phyloP scores from a whole-genome alignment of 2,113 vertebrate genomes.

The Planiliza haematocheilus region DNA sequence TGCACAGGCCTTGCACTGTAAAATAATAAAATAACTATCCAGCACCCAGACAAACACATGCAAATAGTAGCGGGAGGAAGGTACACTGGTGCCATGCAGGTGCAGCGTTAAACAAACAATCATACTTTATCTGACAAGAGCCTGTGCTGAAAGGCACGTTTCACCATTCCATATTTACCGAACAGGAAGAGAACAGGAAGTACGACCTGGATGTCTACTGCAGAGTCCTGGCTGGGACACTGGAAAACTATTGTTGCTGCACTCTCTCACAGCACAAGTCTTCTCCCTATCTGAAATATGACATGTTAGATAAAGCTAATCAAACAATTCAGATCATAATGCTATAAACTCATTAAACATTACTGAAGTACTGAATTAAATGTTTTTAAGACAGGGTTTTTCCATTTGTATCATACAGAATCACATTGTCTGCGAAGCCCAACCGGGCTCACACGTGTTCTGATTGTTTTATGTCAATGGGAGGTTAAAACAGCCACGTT shows the following conservation, averaged over 20 bases:
- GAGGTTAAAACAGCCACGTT: no score
- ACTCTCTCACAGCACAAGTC: not conserved
- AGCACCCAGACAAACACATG: constrained; percentile 13
- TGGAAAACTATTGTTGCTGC: constrained; percentile 52
- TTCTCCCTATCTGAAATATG: not conserved
- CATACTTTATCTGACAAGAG: not conserved
- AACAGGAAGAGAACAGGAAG: constrained; percentile 57
- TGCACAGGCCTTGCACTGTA: not conserved
- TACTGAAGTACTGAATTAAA: no score
- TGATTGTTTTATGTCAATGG: no score
- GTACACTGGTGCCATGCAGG: not conserved
- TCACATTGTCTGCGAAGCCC: no score
- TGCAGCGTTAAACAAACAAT: constrained; percentile 9
- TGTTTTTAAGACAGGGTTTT: no score
- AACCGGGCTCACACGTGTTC: no score
- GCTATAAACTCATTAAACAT: no score
- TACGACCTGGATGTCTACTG: constrained; percentile 1
- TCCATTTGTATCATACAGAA: no score
- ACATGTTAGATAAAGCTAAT: not conserved
- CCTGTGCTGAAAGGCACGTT: constrained; percentile 10
- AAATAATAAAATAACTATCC: not conserved
- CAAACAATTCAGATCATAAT: no score
- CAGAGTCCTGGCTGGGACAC: not conserved
- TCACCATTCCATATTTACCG: not conserved
- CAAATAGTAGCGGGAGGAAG: not conserved